Evolutionary conservation across 1,140 invertebrate species (phyloP).

Genomic region (Drosophila cardini): DNA sequence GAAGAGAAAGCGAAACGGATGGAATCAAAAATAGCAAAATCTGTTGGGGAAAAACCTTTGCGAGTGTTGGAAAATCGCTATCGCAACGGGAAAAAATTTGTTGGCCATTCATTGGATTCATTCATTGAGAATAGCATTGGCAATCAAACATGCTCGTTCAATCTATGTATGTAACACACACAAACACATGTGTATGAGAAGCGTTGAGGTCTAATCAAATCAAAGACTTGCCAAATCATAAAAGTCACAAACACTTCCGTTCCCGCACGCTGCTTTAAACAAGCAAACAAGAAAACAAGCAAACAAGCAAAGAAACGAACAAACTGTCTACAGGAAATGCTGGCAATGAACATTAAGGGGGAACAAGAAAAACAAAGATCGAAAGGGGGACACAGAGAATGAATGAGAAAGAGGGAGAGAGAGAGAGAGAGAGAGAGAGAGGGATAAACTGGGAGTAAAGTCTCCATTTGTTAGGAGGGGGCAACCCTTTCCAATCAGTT

Average conservation of each 20-base stretch:
- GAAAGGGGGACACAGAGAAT: background rate
- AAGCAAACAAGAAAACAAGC: slow-evolving; percentile 33
- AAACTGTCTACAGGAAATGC: slow-evolving; percentile 22
- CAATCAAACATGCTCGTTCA: slow-evolving; percentile 54
- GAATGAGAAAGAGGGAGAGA: background rate
- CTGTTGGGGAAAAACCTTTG: slow-evolving; percentile 9
- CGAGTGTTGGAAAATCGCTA: slow-evolving; percentile 17
- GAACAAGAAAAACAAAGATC: too few species aligned
- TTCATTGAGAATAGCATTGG: slow-evolving; percentile 57
- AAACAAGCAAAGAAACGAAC: slow-evolving; percentile 28
- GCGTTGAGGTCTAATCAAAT: slow-evolving; percentile 68
- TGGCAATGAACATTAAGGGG: slow-evolving; percentile 1
- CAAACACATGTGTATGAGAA: background rate
- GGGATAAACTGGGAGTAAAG: background rate
- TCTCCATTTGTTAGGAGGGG: background rate
- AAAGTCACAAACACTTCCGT: slow-evolving; percentile 64
- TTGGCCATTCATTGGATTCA: slow-evolving; percentile 70
- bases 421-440: background rate
- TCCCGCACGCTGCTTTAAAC: slow-evolving; percentile 29
- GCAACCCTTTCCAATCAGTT: slow-evolving; percentile 17
- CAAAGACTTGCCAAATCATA: slow-evolving; percentile 68
- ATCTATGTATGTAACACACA: slow-evolving; percentile 3
- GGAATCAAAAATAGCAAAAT: background rate
- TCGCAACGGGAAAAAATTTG: slow-evolving; percentile 25
- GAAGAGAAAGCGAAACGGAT: slow-evolving; percentile 20